Evolutionary conservation across 2,797 vertebrate species (phyloP), one percentile per base, ranked within the genome.

Genomic region (Galago senegalensis): DNA sequence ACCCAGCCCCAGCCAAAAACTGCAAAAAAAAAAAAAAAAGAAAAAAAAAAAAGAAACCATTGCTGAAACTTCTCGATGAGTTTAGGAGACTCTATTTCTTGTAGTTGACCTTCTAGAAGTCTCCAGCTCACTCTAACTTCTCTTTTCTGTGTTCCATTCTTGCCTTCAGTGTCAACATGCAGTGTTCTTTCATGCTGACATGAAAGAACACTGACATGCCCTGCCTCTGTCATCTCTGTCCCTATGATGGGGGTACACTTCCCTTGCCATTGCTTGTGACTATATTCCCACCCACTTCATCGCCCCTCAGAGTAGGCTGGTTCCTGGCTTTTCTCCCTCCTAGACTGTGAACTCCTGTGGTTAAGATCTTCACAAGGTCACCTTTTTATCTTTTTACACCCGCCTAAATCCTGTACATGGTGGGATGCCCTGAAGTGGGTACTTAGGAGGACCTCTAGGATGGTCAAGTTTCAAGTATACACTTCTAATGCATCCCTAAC

Each of bases 371-470:
- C 46, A 10, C 46, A 17, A 23, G 18, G 11, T 43, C 58, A 67
- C 70, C 72, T 90, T 83, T 88, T 53, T 53, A 61, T 60, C 85
- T 85, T 85, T 83, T n/a, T 61, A 37, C 25, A 17, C 46, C n/a
- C 60, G 40, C 37, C 49, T 20, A 23, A 16, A 49, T 72, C 34
- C 58, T 10, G 13, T 31, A n/a, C 43, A 37, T 0, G 0, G 23
- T 17, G 31, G 67, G 43, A 5, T 67, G 37, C 23, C 34, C 21
- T 10, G 16, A 18, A 34, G 37, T 86, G 29, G 25, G 17, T n/a
- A 53, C 46, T 61, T 25, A 29, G 53, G 61, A 21, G 31, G 72
- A 49, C 70, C 40, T 75, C n/a, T 2, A 16, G 65, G 61, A 95
- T 29, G 17, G 27, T 18, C 11, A 46, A 49, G 76, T 21, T 46